These are phyloP conservation scores for Chlorops oryzae DNA, from an alignment of 1,140 invertebrate species.

Conservation along the genomic window DNA sequence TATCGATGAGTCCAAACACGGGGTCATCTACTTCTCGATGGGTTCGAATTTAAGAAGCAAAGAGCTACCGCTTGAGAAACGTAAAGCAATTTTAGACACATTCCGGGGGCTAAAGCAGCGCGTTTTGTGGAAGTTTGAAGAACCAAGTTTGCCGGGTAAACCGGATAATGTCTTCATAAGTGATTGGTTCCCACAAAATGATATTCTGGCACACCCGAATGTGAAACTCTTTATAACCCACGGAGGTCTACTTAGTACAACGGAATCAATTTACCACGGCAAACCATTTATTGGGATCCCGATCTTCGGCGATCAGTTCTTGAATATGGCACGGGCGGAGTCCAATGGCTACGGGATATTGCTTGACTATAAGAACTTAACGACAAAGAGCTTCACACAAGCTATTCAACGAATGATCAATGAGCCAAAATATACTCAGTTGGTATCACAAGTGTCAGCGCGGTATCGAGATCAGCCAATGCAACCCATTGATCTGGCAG, in stretches of 20 bases:
- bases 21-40: constrained; percentile 58
- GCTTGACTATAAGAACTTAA: constrained; percentile 23
- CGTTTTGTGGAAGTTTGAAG: constrained; percentile 66
- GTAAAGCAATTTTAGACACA: constrained; percentile 51
- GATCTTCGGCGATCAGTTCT: constrained; percentile 55
- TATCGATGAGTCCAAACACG: constrained; percentile 53
- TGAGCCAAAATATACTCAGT: constrained; percentile 30
- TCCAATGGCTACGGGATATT: constrained; percentile 49
- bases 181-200: constrained; percentile 67
- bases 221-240: constrained; percentile 66
- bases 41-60: constrained; percentile 57
- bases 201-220: constrained; percentile 64
- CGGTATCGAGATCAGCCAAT: constrained; percentile 59
- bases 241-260: constrained; percentile 59
- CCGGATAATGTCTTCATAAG: constrained; percentile 58
- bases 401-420: constrained; percentile 26
- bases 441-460: constrained; percentile 51
- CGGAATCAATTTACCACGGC: constrained; percentile 61
- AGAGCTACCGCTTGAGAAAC: constrained; percentile 51
- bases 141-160: constrained; percentile 51
- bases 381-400: constrained; percentile 16
- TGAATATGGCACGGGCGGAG: constrained; percentile 50
- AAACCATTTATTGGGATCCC: constrained; percentile 65
- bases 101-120: constrained; percentile 55
- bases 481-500: constrained; percentile 56